Conservation (phyloP, 2,113 vertebrate genomes). For the Mastomys coucha region DNA sequence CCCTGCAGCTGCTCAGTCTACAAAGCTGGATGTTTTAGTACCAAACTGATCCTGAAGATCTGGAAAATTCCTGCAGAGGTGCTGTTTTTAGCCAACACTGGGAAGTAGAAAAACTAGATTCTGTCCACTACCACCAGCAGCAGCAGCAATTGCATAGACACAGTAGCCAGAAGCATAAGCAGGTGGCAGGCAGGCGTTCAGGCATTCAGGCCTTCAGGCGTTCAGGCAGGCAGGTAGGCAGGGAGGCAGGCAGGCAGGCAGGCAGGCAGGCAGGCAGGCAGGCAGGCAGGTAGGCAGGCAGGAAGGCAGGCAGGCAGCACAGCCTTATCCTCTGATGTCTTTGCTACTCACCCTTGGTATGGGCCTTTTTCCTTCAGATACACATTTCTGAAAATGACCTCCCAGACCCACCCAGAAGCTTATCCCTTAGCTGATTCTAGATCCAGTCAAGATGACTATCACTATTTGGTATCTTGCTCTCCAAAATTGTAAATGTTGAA, state of each 20-base stretch:
- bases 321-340: background rate
- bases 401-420: background rate
- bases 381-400: background rate
- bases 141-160: background rate
- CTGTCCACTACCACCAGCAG: background rate
- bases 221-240: background rate
- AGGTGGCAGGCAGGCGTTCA: background rate
- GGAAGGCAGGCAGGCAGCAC: too few species aligned
- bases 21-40: too few species aligned
- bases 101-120: background rate
- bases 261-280: background rate
- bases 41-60: background rate
- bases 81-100: background rate
- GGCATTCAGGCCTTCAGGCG: too few species aligned
- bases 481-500: background rate
- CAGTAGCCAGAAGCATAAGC: background rate
- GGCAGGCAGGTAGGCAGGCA: background rate
- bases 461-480: background rate
- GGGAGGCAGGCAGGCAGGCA: too few species aligned
- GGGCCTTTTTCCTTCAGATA: background rate
- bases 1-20: background rate
- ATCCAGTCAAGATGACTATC: background rate
- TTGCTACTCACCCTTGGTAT: background rate
- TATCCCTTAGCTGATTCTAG: background rate
- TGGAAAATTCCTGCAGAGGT: background rate